These are phyloP conservation scores for Trachurus trachurus DNA, from an alignment of 2,797 vertebrate species.

Conservation along the genomic window DNA sequence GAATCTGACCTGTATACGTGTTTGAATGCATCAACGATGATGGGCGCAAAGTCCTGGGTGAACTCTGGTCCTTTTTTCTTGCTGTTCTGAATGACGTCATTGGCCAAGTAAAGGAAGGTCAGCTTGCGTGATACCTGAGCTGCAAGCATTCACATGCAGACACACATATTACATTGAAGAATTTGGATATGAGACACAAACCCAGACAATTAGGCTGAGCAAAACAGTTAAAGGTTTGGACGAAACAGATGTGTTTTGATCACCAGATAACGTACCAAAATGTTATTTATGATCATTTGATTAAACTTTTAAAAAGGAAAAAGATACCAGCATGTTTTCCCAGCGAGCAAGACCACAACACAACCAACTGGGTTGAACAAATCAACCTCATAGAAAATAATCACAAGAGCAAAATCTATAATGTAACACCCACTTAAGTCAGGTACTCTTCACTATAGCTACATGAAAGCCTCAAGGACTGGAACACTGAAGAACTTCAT, in stretches of 20 bases:
- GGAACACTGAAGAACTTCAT: background rate
- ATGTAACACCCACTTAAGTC: background rate
- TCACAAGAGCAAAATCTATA: constrained; percentile 5
- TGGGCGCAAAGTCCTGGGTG: constrained; percentile 97
- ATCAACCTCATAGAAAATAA: background rate
- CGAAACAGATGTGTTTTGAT: background rate
- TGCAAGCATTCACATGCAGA: constrained; percentile 60
- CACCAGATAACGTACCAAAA: background rate
- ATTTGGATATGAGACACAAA: background rate
- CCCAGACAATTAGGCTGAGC: background rate
- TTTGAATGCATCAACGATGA: constrained; percentile 97
- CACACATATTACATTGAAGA: constrained; percentile 2
- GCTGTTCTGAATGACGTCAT: constrained; percentile 99
- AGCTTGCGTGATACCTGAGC: constrained; percentile 97
- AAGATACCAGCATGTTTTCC: background rate
- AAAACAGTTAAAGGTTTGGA: background rate
- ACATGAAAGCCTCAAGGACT: background rate
- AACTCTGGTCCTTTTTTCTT: constrained; percentile 99
- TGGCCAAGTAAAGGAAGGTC: constrained; percentile 98
- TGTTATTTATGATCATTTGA: background rate
- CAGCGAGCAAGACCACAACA: background rate
- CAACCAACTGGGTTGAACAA: background rate
- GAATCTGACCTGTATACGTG: constrained; percentile 93
- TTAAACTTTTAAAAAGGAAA: background rate
- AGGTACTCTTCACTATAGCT: background rate